Conservation (phyloP, 2,888 invertebrate genomes). For the Synergus laeviventris region DNA sequence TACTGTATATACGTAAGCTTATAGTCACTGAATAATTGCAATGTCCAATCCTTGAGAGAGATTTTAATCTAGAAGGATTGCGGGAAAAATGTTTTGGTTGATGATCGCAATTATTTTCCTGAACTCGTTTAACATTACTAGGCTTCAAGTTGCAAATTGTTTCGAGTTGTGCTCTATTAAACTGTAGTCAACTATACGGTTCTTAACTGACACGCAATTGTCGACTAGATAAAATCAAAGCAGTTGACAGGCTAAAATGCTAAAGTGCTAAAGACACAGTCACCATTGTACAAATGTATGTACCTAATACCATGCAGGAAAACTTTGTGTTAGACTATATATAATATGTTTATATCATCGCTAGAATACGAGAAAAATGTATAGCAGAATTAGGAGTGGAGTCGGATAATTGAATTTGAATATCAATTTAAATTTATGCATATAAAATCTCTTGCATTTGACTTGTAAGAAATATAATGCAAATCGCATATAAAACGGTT, state of each 20-base stretch:
- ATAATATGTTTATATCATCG: background rate
- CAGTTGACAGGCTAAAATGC: slow-evolving; percentile 15
- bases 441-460: background rate
- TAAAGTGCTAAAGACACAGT: slow-evolving; percentile 13
- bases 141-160: slow-evolving; percentile 8
- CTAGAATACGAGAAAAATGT: no score
- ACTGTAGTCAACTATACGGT: slow-evolving; percentile 31
- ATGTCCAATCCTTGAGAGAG: background rate
- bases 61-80: background rate
- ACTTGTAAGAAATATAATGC: background rate
- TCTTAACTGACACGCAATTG: slow-evolving; percentile 35
- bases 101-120: background rate
- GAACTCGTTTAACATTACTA: background rate
- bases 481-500: background rate
- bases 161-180: slow-evolving; percentile 2
- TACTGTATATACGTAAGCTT: no score
- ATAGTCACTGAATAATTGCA: background rate
- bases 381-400: background rate
- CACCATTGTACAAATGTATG: slow-evolving; percentile 8
- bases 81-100: background rate
- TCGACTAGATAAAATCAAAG: slow-evolving; percentile 33
- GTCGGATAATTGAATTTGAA: background rate
- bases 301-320: background rate
- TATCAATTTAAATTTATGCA: background rate
- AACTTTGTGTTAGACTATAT: background rate